Base-by-base conservation (phyloP, 2,797 vertebrate species). In the Lemur catta region DNA sequence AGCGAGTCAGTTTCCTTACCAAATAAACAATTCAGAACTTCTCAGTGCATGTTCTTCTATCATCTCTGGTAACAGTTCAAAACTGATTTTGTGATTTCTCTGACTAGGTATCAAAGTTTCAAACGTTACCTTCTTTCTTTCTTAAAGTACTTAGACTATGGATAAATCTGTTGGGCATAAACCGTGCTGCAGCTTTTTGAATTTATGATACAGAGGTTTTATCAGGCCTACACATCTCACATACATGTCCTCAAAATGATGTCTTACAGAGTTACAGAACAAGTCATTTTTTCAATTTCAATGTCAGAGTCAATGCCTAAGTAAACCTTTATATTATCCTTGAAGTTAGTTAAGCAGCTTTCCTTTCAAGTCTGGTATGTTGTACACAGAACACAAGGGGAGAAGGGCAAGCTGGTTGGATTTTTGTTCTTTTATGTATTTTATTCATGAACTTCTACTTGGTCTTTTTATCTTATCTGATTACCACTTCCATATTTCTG, bases 11-110 rank as follows among this genome's bases (percentile, higher is more conserved):
- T 91, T 91, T 95, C 30, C 74, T 72, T 79, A 41, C 15, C 93
- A 92, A 92, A 55, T 76, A 95, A 92, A 97, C 92, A 96, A 50
- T 93, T 98, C 65, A 89, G 82, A 95, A 38, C 28, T 84, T 35
- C 5, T 72, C 85, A 69, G 55, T 55, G 3, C 6, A 5, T 87
- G 17, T 30, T 97, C 26, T 85, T 84, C 46, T 80, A 5, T 48
- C 78, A 97, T 95, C 94, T 38, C 94, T 2, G 41, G 6, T 57
- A 80, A 57, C 17, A 88, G 89, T 94, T 97, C 89, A 94, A 59
- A 88, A 38, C 41, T 55, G 65, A 93, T 93, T 78, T 87, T 85
- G 35, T 71, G 71, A 88, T 96, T 96, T 38, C 90, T 98, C 57
- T 96, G 81, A 91, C 22, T 87, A 78, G 1, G 2, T 82, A 48